Percentiles rank a stretch among this genome's conserved stretches.
Evolutionary conservation across 1,140 invertebrate species (phyloP).

Genomic region (Cotesia glomerata): DNA sequence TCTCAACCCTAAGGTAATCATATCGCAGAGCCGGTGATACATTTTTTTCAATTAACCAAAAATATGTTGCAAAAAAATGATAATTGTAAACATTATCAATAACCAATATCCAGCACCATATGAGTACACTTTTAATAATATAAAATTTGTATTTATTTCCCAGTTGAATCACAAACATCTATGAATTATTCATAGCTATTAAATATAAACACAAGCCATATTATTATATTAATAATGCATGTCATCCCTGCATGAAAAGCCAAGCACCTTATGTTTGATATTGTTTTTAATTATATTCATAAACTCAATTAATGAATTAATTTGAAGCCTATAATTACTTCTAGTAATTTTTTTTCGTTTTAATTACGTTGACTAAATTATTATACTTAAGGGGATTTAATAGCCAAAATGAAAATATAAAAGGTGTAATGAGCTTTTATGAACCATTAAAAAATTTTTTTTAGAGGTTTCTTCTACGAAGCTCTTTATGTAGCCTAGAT

Average conservation of each 20-base stretch:
- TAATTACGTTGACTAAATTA: no score
- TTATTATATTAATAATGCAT: background rate
- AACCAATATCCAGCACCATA: slow-evolving; percentile 30
- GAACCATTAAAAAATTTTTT: no score
- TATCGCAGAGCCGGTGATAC: slow-evolving; percentile 41
- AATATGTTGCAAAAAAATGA: background rate
- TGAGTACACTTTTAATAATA: slow-evolving; percentile 23
- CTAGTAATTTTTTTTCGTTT: no score
- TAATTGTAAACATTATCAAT: background rate
- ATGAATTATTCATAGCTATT: background rate
- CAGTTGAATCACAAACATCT: background rate
- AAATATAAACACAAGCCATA: background rate
- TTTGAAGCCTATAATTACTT: no score
- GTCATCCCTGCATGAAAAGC: slow-evolving; percentile 47
- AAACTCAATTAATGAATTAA: background rate
- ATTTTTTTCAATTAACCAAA: background rate
- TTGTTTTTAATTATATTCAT: slow-evolving; percentile 15
- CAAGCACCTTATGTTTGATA: slow-evolving; percentile 44
- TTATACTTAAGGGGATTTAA: no score
- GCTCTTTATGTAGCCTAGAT: no score
- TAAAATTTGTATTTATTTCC: background rate
- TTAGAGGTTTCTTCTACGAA: no score
- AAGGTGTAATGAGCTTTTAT: no score
- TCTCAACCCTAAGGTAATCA: slow-evolving; percentile 79
- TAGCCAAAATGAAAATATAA: no score